Evolutionary conservation across 1,140 invertebrate genomes (phyloP).

Genomic region (Drosophila bocki): DNA sequence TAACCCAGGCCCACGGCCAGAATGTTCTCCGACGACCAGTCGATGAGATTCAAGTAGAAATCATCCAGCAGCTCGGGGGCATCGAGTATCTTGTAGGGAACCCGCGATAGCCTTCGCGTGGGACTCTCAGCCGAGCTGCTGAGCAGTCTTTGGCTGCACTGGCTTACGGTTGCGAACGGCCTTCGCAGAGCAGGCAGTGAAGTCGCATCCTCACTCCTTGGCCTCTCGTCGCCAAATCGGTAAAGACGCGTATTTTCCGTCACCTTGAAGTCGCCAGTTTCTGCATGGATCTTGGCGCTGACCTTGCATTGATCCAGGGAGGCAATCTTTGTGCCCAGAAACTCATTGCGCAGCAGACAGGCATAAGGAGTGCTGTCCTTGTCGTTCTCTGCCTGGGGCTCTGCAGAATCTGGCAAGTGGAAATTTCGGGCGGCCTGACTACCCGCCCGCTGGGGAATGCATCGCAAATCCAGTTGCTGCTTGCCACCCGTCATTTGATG

Average conservation of each 20-base stretch:
- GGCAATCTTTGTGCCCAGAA: slow-evolving; percentile 16
- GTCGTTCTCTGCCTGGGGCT: no score
- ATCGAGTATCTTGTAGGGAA: slow-evolving; percentile 98
- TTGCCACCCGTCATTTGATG: not conserved
- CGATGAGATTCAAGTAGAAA: slow-evolving; percentile 99
- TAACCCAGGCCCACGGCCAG: slow-evolving; percentile 98
- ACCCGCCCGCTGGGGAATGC: slow-evolving; percentile 28
- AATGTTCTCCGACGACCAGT: slow-evolving; percentile 99
- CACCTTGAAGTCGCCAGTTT: slow-evolving; percentile 30
- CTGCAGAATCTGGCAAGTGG: not conserved
- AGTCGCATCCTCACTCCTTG: no score
- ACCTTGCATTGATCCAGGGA: slow-evolving; percentile 34
- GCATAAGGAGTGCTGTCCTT: slow-evolving; percentile 20
- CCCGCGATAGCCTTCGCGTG: slow-evolving; percentile 96
- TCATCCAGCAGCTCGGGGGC: slow-evolving; percentile 99
- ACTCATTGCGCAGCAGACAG: slow-evolving; percentile 47
- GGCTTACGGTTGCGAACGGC: slow-evolving; percentile 24
- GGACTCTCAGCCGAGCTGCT: slow-evolving; percentile 72
- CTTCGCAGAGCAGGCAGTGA: not conserved
- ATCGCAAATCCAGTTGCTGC: slow-evolving; percentile 38
- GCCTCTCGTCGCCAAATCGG: not conserved
- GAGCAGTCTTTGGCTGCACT: slow-evolving; percentile 31
- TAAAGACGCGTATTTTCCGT: slow-evolving; percentile 29
- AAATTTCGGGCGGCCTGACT: slow-evolving; percentile 33
- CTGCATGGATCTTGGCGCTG: not conserved